phyloP scores from a whole-genome alignment of 2,888 invertebrate species.

The Patella depressa region DNA sequence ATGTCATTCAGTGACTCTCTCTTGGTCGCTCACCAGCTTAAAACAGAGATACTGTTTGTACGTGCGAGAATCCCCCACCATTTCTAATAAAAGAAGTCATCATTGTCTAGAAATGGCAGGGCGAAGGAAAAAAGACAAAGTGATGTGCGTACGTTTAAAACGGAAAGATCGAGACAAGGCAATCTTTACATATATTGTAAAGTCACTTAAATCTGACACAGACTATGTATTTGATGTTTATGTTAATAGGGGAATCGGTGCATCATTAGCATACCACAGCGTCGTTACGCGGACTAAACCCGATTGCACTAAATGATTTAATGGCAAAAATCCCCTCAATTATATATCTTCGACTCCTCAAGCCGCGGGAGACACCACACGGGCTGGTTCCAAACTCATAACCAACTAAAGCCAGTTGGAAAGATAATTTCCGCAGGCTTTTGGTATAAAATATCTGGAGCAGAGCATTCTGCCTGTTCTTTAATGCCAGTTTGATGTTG shows the following conservation, averaged over 20 bases:
- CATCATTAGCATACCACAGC: slow-evolving; percentile 60
- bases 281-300: slow-evolving; percentile 59
- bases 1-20: slow-evolving; percentile 66
- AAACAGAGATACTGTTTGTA: slow-evolving; percentile 68
- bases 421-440: background rate
- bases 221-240: slow-evolving; percentile 65
- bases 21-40: slow-evolving; percentile 64
- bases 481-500: no score
- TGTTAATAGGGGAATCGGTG: slow-evolving; percentile 57
- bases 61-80: slow-evolving; percentile 49
- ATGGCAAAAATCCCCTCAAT: background rate
- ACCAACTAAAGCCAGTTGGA: background rate
- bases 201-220: slow-evolving; percentile 57
- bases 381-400: background rate
- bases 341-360: slow-evolving; percentile 1
- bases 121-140: slow-evolving; percentile 38
- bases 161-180: slow-evolving; percentile 31
- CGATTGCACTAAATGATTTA: slow-evolving; percentile 29
- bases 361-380: background rate
- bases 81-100: slow-evolving; percentile 34
- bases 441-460: background rate
- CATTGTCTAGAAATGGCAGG: slow-evolving; percentile 42
- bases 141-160: slow-evolving; percentile 42
- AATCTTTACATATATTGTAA: slow-evolving; percentile 61
- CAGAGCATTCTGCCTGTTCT: no score